Evolutionary conservation across 2,113 vertebrate species (phyloP).

Genomic region (Trochalopteron elliotii): DNA sequence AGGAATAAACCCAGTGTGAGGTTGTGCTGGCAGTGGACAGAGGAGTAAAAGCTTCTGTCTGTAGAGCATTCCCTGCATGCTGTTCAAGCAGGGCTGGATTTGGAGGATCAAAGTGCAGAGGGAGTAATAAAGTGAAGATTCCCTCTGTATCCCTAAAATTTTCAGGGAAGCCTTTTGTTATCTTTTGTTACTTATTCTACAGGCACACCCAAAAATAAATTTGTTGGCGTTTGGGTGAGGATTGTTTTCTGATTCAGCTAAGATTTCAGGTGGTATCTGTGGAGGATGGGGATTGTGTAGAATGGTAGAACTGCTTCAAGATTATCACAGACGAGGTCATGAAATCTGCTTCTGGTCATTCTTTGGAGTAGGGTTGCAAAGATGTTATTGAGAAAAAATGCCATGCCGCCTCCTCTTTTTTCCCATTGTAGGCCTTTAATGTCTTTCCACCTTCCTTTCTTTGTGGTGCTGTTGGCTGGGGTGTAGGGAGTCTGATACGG

Average conservation of each 20-base stretch:
- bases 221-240: not conserved
- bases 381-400: not conserved
- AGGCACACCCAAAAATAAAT: not conserved
- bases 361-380: not conserved
- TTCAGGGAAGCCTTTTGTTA: not conserved
- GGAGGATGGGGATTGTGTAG: not conserved
- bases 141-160: not conserved
- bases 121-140: not conserved
- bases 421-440: not conserved
- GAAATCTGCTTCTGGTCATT: not conserved
- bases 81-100: conserved; percentile 9
- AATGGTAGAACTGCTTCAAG: not conserved
- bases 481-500: fast-evolving
- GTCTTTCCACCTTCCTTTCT: not conserved
- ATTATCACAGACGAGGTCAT: not conserved
- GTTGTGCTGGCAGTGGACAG: conserved; percentile 6
- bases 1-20: conserved; percentile 29
- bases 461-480: not conserved
- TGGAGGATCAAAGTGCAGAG: conserved; percentile 5
- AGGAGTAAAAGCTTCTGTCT: conserved; percentile 8
- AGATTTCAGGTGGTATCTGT: not conserved
- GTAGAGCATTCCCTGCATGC: conserved; percentile 3
- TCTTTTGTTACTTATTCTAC: not conserved
- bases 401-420: not conserved
- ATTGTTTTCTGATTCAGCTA: not conserved